Evolutionary conservation across 2,888 invertebrate genomes (phyloP).

Genomic region (Ophioninae sp.): DNA sequence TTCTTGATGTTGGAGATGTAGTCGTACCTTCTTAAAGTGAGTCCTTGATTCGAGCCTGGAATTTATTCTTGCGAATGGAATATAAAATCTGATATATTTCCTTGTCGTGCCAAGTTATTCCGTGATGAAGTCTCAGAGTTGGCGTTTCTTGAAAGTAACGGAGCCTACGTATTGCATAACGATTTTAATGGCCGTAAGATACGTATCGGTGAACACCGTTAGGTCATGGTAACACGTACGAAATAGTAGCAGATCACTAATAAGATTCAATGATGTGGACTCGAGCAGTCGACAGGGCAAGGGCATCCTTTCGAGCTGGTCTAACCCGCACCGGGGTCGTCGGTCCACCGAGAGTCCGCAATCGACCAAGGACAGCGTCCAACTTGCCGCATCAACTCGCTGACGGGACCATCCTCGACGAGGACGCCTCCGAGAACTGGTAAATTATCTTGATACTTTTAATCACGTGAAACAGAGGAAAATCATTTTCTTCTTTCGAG

Average conservation of each 20-base stretch:
- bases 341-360: conserved; percentile 77
- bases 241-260: conserved; percentile 60
- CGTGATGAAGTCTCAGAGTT: conserved; percentile 21
- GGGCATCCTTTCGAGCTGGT: conserved; percentile 84
- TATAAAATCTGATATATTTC: conserved; percentile 55
- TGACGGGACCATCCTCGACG: conserved; percentile 85
- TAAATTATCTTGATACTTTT: conserved; percentile 63
- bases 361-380: conserved; percentile 82
- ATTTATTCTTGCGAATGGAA: conserved; percentile 44
- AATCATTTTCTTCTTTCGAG: background rate
- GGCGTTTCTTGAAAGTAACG: conserved; percentile 30
- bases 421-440: conserved; percentile 82
- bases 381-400: conserved; percentile 85
- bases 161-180: background rate
- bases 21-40: background rate
- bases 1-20: no score
- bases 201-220: background rate
- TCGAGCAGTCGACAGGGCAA: conserved; percentile 83
- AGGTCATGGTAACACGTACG: conserved; percentile 1
- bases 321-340: conserved; percentile 78
- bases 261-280: conserved; percentile 74
- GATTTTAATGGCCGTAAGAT: conserved; percentile 13
- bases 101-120: conserved; percentile 68
- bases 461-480: background rate
- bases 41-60: conserved; percentile 52